Evolutionary conservation across 2,888 invertebrate species (phyloP).

Genomic region (Bellardia bayeri): DNA sequence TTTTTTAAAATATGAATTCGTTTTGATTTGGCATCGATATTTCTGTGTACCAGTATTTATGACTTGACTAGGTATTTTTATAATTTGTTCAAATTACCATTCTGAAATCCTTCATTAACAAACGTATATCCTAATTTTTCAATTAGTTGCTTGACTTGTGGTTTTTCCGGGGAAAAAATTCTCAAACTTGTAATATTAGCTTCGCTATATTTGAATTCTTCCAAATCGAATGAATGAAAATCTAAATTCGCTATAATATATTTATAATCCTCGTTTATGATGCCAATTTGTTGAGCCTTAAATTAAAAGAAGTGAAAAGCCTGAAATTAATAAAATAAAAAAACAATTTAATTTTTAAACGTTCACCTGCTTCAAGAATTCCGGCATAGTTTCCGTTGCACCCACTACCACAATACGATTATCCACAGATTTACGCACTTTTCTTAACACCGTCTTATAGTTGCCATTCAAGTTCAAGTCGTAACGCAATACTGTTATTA

Average conservation of each 20-base stretch:
- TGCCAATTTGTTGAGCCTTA: conserved; percentile 96
- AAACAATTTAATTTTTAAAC: not conserved
- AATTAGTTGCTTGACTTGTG: conserved; percentile 84
- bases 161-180: conserved; percentile 87
- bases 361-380: conserved; percentile 85
- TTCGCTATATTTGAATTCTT: conserved; percentile 91
- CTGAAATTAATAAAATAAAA: not conserved
- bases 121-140: conserved; percentile 76
- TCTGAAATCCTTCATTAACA: conserved; percentile 78
- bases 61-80: too few relatives aligned
- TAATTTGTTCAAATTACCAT: conserved; percentile 74
- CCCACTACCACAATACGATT: conserved; percentile 90
- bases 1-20: too few relatives aligned
- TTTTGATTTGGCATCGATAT: too few relatives aligned
- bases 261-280: conserved; percentile 96
- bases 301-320: conserved; percentile 4
- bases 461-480: conserved; percentile 88
- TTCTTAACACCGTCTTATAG: conserved; percentile 88
- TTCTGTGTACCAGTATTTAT: too few relatives aligned
- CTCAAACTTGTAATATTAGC: conserved; percentile 92
- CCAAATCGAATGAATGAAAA: conserved; percentile 87
- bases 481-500: conserved; percentile 87
- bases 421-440: conserved; percentile 88
- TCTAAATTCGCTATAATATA: conserved; percentile 92
- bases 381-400: conserved; percentile 86